Conservation (phyloP, 2,113 vertebrate species). For the Callospermophilus lateralis region DNA sequence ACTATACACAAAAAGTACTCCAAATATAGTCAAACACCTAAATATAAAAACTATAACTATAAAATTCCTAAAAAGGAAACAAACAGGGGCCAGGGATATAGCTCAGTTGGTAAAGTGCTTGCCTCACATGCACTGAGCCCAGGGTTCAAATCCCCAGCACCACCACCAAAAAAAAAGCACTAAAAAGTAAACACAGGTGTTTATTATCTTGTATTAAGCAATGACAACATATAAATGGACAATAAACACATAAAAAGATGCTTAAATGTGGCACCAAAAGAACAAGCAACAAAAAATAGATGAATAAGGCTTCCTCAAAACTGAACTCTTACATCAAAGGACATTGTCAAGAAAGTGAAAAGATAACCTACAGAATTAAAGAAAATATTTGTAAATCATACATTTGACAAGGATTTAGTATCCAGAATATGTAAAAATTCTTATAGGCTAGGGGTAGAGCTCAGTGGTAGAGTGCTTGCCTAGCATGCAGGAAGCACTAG, state of each 20-base stretch:
- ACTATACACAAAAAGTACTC: background rate
- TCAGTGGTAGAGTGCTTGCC: too few relatives aligned
- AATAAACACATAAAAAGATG: too few relatives aligned
- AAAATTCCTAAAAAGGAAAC: constrained; percentile 16
- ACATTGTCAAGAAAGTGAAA: background rate
- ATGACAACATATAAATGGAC: background rate
- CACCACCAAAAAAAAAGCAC: too few relatives aligned
- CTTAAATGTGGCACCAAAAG: background rate
- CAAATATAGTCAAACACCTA: background rate
- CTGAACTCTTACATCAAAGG: background rate
- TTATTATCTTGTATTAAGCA: background rate
- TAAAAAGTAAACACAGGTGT: too few relatives aligned
- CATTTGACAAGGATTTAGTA: background rate
- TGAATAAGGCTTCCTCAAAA: background rate
- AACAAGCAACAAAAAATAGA: constrained; percentile 28
- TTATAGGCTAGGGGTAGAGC: too few relatives aligned
- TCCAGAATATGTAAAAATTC: background rate
- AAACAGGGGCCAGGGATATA: background rate
- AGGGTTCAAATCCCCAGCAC: too few relatives aligned
- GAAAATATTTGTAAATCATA: constrained; percentile 21
- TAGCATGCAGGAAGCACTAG: too few relatives aligned
- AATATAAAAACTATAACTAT: background rate
- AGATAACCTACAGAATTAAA: background rate
- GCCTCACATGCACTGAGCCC: too few relatives aligned
- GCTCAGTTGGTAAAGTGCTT: background rate